Base-by-base conservation (phyloP, 2,888 invertebrate species). In the Cinara cedri region DNA sequence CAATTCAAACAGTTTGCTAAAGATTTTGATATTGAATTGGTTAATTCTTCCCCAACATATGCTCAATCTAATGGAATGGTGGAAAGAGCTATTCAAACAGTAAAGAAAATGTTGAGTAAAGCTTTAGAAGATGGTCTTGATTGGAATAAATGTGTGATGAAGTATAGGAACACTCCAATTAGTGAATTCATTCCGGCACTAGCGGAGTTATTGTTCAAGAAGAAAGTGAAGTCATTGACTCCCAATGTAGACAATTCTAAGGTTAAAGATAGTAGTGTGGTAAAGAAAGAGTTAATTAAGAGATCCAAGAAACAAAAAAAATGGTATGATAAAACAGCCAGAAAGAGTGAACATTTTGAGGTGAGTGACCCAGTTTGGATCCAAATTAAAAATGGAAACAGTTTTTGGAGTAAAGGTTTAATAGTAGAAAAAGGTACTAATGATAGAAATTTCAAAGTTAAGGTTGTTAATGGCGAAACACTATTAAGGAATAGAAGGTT, bases 141-240 rank as follows among this genome's bases (percentile, higher is more conserved):
- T 21, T 54, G 51, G 24, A 54, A 21, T 13, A 42, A 26, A 19
- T 19, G 21, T 24, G n/a, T n/a, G n/a, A n/a, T n/a, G n/a, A n/a
- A n/a, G n/a, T n/a, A n/a, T n/a, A n/a, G n/a, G n/a, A 54, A 49
- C 21, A 54, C 71, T 24, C 71, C 71, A n/a, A 54, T 54, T n/a
- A n/a, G 54, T 19, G 54, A 54, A n/a, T 14, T n/a, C 19, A n/a
- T 54, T n/a, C 14, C 54, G 14, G 14, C 54, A 10, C 54, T 14
- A 14, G 14, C 19, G 19, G 54, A 54, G 54, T 10, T 54, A 14
- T 54, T 54, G 14, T n/a, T 54, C 16, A 54, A 54, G 19, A 14
- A 14, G 14, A 54, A 19, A n/a, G 54, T 54, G 14, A 54, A 13
- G 14, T n/a, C 54, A 54, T 54, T 54, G 14, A 14, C 14, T 54